phyloP scores from a whole-genome alignment of 2,888 invertebrate genomes.

The Trissonchulus latispiculum region DNA sequence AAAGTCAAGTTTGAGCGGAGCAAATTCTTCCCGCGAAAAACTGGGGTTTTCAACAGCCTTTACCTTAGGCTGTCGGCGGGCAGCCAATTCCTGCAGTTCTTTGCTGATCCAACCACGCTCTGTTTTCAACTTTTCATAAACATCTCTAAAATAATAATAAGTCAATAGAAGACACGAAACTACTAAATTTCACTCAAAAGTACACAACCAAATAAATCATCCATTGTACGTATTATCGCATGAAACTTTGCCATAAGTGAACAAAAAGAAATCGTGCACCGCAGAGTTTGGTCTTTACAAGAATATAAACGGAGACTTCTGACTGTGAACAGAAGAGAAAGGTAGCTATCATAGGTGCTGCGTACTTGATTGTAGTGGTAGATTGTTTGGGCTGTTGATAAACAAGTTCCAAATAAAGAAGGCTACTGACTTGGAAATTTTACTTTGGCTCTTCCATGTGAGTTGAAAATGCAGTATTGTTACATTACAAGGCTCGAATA shows the following conservation, averaged over 20 bases:
- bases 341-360: too few relatives aligned
- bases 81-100: conserved; percentile 76
- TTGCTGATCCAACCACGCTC: conserved; percentile 90
- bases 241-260: conserved; percentile 24
- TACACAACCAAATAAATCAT: conserved; percentile 20
- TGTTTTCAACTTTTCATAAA: conserved; percentile 90
- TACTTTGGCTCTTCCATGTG: too few relatives aligned
- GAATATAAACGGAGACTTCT: too few relatives aligned
- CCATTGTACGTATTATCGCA: neutral
- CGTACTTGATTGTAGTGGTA: too few relatives aligned
- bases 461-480: too few relatives aligned
- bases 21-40: neutral
- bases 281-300: too few relatives aligned
- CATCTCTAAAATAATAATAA: conserved; percentile 60
- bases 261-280: conserved; percentile 22
- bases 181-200: neutral
- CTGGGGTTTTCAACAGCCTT: neutral
- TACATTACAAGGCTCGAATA: too few relatives aligned
- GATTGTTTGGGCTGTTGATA: too few relatives aligned
- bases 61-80: conserved; percentile 72
- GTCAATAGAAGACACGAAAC: too few relatives aligned
- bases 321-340: too few relatives aligned
- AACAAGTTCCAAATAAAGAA: too few relatives aligned
- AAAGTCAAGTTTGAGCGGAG: neutral
- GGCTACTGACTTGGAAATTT: too few relatives aligned